Conservation (phyloP, 2,888 invertebrate species). For the Thysanoteuthis rhombus region DNA sequence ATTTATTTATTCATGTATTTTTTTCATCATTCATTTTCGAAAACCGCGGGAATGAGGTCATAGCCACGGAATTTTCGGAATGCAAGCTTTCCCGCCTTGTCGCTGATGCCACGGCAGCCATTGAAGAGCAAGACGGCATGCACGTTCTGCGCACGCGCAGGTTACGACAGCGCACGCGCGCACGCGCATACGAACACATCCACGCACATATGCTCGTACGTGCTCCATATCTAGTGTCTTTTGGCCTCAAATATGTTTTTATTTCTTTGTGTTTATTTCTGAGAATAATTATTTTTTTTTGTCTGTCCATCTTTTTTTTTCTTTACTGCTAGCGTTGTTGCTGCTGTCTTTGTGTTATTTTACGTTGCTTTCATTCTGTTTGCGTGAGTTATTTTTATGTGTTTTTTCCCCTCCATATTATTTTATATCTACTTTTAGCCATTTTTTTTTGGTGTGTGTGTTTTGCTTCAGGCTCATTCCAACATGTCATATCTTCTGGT, state of each 20-base stretch:
- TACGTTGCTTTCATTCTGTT: neutral
- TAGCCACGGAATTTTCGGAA: constrained; percentile 12
- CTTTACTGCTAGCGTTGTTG: neutral
- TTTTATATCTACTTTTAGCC: neutral
- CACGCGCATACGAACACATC: neutral
- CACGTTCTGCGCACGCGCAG: neutral
- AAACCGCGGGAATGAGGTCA: constrained; percentile 12
- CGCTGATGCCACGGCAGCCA: neutral
- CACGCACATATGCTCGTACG: neutral
- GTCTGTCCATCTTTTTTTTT: too few species aligned
- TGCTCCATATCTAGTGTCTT: neutral
- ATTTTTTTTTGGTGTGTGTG: neutral
- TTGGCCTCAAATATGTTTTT: neutral
- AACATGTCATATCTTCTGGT: neutral
- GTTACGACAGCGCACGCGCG: neutral
- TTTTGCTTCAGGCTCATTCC: neutral
- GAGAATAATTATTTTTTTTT: too few species aligned
- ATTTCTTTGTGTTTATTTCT: too few species aligned
- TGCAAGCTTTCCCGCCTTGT: neutral
- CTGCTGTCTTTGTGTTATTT: neutral
- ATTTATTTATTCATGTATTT: too few species aligned
- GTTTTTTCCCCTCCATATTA: neutral
- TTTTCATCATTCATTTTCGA: constrained; percentile 1
- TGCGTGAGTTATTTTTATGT: neutral
- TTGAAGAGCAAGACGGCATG: neutral